Conservation (phyloP, 2,888 invertebrate species). For the Sisyra terminalis region DNA sequence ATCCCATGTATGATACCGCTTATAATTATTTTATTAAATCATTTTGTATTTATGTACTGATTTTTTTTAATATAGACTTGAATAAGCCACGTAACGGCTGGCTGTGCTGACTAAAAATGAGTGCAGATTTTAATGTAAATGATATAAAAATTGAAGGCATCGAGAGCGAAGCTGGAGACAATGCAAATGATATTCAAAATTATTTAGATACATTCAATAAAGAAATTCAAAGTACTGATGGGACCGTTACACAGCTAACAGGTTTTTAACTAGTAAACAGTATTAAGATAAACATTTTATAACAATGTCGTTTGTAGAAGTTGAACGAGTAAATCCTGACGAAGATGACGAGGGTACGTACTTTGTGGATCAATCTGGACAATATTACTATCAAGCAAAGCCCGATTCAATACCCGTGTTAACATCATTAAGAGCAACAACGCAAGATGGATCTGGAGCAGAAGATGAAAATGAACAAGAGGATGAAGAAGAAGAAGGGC, state of each 20-base stretch:
- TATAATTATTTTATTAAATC: too few relatives aligned
- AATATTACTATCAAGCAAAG: conserved; percentile 65
- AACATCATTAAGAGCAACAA: conserved; percentile 25
- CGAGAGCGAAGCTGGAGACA: conserved; percentile 23
- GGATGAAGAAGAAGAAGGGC: conserved; percentile 18
- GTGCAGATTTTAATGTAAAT: too few relatives aligned
- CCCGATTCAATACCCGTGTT: conserved; percentile 45
- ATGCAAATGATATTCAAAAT: conserved; percentile 56
- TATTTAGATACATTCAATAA: conserved; percentile 71
- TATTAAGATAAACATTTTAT: not conserved
- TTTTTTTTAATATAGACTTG: not conserved
- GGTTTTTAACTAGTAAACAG: conserved; percentile 20
- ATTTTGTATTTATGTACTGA: too few relatives aligned
- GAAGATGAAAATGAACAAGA: conserved; percentile 19
- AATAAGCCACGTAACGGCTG: too few relatives aligned
- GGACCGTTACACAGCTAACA: conserved; percentile 25
- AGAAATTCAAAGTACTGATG: conserved; percentile 48
- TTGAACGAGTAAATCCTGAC: conserved; percentile 19
- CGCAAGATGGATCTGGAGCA: conserved; percentile 15
- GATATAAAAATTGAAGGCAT: conserved; percentile 27
- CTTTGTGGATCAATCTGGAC: conserved; percentile 66
- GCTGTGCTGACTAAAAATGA: too few relatives aligned
- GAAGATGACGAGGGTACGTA: conserved; percentile 46
- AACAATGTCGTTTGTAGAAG: conserved; percentile 11
- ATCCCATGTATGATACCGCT: too few relatives aligned